These are phyloP conservation scores for Seriola rivoliana DNA, from an alignment of 2,113 vertebrate species.

Conservation along the genomic window DNA sequence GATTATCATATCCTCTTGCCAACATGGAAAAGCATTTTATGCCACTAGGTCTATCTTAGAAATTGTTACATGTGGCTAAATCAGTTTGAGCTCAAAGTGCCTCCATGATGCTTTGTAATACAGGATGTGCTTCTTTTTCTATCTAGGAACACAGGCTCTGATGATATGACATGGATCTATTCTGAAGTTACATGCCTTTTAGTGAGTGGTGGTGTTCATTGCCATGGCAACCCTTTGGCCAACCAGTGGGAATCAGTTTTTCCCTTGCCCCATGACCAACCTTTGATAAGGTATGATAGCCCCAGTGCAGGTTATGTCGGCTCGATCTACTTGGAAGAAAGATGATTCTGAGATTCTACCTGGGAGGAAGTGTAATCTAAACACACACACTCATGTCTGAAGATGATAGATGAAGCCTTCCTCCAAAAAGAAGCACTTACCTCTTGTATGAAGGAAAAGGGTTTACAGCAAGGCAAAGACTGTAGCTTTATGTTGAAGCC, in stretches of 20 bases:
- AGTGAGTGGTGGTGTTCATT: neutral
- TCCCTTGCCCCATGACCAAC: neutral
- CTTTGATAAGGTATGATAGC: neutral
- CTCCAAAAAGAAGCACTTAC: neutral
- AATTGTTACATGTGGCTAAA: neutral
- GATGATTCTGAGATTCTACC: neutral
- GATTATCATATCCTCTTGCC: conserved; percentile 6
- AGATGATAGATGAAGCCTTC: conserved; percentile 12
- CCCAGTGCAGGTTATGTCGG: neutral
- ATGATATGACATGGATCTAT: neutral
- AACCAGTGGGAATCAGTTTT: neutral
- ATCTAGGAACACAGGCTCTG: neutral
- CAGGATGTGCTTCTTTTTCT: neutral
- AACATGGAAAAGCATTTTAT: neutral
- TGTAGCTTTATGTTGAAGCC: neutral
- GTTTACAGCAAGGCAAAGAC: neutral
- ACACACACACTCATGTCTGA: neutral
- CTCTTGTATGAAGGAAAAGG: neutral
- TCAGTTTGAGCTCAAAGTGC: neutral
- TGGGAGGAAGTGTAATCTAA: neutral
- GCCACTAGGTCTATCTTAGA: neutral
- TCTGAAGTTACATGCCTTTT: neutral
- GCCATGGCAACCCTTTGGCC: conserved; percentile 7
- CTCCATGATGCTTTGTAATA: neutral
- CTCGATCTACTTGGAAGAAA: neutral